Percentiles rank a stretch among this genome's conserved stretches.
These are phyloP conservation scores for Ellobium chinense DNA, from an alignment of 2,888 invertebrate species.

Conservation along the genomic window DNA sequence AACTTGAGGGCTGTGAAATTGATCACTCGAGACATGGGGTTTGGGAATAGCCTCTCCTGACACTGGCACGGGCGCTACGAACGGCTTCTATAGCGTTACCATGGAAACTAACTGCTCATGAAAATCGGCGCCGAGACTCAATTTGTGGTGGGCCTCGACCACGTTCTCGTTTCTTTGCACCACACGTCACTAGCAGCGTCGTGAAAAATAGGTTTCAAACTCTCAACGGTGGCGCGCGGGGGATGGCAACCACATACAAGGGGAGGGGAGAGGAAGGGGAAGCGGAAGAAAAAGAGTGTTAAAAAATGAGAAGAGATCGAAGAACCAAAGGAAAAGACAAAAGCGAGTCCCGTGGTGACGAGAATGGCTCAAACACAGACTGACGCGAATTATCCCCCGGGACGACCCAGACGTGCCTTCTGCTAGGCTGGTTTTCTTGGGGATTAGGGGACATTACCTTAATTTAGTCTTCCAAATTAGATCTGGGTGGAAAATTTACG, in stretches of 20 bases:
- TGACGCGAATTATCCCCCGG: background rate
- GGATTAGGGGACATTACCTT: background rate
- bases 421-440: background rate
- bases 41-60: background rate
- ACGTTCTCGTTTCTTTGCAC: background rate
- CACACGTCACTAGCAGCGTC: background rate
- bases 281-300: background rate
- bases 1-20: background rate
- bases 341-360: background rate
- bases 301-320: background rate
- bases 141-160: background rate
- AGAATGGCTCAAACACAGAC: background rate
- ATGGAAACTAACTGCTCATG: slow-evolving; percentile 22
- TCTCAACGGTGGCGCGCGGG: background rate
- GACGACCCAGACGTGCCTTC: background rate
- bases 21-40: background rate
- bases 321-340: background rate
- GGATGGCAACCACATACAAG: background rate
- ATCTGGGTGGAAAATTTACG: background rate
- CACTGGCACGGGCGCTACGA: slow-evolving; percentile 5
- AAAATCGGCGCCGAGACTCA: background rate
- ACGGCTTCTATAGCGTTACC: slow-evolving; percentile 12
- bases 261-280: background rate
- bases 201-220: background rate
- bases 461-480: background rate